phyloP scores from a whole-genome alignment of 2,888 invertebrate species.

The Zootermopsis nevadensis region DNA sequence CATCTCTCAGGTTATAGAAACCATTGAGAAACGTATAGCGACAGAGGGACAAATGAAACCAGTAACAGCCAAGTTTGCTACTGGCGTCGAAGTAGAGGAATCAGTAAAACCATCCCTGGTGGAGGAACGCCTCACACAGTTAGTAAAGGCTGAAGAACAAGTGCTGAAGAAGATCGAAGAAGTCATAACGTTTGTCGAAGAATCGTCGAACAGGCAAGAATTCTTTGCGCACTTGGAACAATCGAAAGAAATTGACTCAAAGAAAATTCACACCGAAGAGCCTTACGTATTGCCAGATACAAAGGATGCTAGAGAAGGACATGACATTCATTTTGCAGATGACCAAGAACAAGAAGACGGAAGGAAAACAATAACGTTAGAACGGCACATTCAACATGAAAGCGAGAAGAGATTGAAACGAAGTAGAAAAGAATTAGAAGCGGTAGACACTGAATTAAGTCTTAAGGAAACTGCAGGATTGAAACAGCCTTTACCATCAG shows the following conservation, averaged over 20 bases:
- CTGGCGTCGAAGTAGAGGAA: constrained; percentile 37
- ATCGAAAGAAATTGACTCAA: constrained; percentile 34
- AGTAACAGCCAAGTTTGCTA: constrained; percentile 26
- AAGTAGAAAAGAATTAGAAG: constrained; percentile 29
- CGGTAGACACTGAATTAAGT: constrained; percentile 27
- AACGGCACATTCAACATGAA: constrained; percentile 47
- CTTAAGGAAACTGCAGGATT: constrained; percentile 34
- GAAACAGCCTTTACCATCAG: constrained; percentile 34
- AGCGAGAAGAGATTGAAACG: constrained; percentile 54
- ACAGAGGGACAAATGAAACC: constrained; percentile 47
- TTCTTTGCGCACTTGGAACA: constrained; percentile 27
- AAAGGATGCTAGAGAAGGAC: neutral
- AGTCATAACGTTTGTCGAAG: constrained; percentile 52
- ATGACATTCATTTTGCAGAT: neutral
- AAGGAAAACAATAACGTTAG: neutral
- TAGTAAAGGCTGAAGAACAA: constrained; percentile 51
- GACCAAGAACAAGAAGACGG: constrained; percentile 11
- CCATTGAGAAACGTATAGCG: constrained; percentile 59
- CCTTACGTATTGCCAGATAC: neutral
- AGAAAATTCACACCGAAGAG: constrained; percentile 5
- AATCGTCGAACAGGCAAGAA: constrained; percentile 44
- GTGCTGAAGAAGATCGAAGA: constrained; percentile 52
- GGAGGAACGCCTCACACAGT: constrained; percentile 52
- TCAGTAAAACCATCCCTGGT: constrained; percentile 51
- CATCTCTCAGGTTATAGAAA: constrained; percentile 59